Conservation (phyloP, 2,797 vertebrate genomes). For the Caiman crocodilus region DNA sequence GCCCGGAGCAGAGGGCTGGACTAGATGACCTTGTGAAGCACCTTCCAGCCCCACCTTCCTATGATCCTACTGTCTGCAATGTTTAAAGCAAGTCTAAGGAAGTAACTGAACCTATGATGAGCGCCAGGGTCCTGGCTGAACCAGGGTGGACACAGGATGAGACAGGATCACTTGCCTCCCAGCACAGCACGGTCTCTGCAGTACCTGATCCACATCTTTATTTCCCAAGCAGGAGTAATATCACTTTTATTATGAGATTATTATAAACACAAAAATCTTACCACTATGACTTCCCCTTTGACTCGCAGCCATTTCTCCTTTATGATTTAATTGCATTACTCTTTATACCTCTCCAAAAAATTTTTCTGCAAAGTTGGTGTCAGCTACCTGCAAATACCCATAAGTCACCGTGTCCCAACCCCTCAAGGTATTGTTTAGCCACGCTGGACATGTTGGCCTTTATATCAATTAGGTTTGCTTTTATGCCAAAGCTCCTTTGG, state of each 20-base stretch:
- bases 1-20: too few relatives aligned
- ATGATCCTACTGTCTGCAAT: background rate
- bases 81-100: background rate
- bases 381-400: background rate
- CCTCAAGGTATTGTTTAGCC: rapidly evolving
- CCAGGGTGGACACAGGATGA: background rate
- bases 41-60: too few relatives aligned
- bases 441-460: rapidly evolving
- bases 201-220: background rate
- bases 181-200: background rate
- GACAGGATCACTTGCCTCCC: background rate
- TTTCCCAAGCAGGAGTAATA: background rate
- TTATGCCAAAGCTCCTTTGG: background rate
- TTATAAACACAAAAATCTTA: rapidly evolving
- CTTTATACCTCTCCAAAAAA: background rate
- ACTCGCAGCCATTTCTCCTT: background rate
- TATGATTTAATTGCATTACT: background rate
- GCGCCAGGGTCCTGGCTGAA: background rate
- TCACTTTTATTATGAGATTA: background rate
- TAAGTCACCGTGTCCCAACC: rapidly evolving
- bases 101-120: background rate
- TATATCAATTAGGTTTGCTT: background rate
- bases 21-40: too few relatives aligned
- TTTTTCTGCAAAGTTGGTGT: background rate
- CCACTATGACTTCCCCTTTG: background rate